These are phyloP conservation scores for Thereva unica DNA, from an alignment of 2,888 invertebrate species.

Conservation along the genomic window DNA sequence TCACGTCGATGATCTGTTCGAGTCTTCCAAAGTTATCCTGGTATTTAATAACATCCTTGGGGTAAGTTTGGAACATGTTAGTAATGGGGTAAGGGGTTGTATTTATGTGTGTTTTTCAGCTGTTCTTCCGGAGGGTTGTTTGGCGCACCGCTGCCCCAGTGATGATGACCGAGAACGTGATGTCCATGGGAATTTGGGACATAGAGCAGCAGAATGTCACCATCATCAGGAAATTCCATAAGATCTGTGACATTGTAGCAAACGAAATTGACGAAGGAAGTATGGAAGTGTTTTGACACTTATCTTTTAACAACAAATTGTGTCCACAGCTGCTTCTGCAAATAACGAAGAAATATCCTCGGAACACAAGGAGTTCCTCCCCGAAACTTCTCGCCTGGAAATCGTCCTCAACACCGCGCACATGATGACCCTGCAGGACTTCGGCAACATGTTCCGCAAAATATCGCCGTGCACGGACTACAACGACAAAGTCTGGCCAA, in stretches of 20 bases:
- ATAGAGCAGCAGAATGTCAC: neutral
- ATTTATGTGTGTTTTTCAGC: neutral
- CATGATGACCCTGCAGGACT: neutral
- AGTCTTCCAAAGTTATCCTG: neutral
- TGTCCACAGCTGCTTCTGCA: no score
- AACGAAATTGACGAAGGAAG: slow-evolving; percentile 9
- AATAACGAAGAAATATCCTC: no score
- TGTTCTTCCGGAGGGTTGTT: slow-evolving; percentile 15
- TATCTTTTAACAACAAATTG: neutral
- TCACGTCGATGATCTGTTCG: neutral
- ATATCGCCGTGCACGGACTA: neutral
- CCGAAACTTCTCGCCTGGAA: neutral
- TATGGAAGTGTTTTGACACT: neutral
- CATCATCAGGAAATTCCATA: neutral
- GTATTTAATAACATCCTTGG: slow-evolving; percentile 1
- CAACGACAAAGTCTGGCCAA: slow-evolving; percentile 9
- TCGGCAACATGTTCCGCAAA: neutral
- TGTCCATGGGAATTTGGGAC: neutral
- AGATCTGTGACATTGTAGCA: neutral
- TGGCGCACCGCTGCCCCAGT: slow-evolving; percentile 5
- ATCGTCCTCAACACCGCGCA: neutral
- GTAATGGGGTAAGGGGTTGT: no score
- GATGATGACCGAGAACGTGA: neutral
- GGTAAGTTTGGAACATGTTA: no score
- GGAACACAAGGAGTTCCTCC: neutral